Base-by-base conservation (phyloP, 2,113 vertebrate genomes). In the Nannobrachium achirus region DNA sequence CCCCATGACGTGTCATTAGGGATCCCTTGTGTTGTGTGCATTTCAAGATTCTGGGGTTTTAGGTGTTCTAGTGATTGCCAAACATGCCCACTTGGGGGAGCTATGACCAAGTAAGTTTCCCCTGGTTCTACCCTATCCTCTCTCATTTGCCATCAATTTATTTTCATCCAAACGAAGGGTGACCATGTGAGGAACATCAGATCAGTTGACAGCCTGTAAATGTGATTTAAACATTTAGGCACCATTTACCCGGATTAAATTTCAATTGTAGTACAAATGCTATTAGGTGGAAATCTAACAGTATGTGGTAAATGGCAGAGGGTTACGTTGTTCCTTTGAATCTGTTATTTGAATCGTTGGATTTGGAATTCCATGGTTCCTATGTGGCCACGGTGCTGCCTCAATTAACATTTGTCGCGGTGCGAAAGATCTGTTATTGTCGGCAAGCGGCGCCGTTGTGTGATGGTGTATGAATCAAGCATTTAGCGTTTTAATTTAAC, bases 181-280 rank as follows among this genome's bases (percentile, higher is more conserved):
- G 89, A 86, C 87, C 88, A 91, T 90, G 89, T 91, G 89, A 90
- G 85, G 89, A 90, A 88, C 88, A 91, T 90, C 87, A 90, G 80
- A 91, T 88, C 88, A 89, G 87, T 89, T 91, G 89, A 90, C 88
- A 91, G 86, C 86, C 88, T 91, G 89, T 90, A 89, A 91, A 91
- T 91, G 89, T 91, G 88, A 91, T 91, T 91, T 91, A 89, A 91
- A 88, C 89, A 91, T 91, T 90, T 90, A 90, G 82, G 89, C 87
- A 88, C 89, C 86, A 90, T 91, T 91, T 89, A 89, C 84, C 71
- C 88, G 73, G 86, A 91, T 91, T 91, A 90, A 86, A 79, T 83
- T 90, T 84, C 84, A 88, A 91, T 90, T 89, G 88, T 79, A 87
- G 81, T 86, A 89, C 88, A 91, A 89, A 89, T 91, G 88, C 86